These are phyloP conservation scores for Sicus ferrugineus DNA, from an alignment of 2,888 invertebrate genomes.

Conservation along the genomic window DNA sequence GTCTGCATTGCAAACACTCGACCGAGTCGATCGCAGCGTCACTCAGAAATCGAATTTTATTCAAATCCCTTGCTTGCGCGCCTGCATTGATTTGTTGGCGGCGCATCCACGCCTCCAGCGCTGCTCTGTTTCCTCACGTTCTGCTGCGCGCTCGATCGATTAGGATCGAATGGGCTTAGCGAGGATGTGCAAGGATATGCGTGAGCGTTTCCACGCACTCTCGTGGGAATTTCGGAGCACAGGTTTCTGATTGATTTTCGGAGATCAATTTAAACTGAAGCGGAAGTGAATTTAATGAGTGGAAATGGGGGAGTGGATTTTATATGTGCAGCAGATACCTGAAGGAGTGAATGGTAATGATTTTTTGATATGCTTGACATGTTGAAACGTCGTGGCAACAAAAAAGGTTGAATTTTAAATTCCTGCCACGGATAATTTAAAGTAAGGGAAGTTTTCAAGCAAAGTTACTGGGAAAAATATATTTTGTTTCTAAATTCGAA, in stretches of 20 bases:
- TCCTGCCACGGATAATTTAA: no score
- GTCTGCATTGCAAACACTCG: slow-evolving; percentile 13
- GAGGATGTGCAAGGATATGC: slow-evolving; percentile 28
- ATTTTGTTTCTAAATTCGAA: no score
- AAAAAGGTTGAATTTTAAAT: no score
- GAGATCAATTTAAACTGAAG: slow-evolving; percentile 7
- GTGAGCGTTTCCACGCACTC: neutral
- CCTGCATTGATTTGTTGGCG: neutral
- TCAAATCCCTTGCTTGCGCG: slow-evolving; percentile 17
- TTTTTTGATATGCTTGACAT: no score
- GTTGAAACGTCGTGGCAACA: no score
- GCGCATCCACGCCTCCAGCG: slow-evolving; percentile 28
- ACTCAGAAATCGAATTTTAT: slow-evolving; percentile 9
- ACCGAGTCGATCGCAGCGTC: neutral
- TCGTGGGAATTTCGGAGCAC: slow-evolving; percentile 14
- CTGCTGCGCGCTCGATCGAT: neutral
- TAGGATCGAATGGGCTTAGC: slow-evolving; percentile 4
- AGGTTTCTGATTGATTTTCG: slow-evolving; percentile 30
- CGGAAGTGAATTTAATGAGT: slow-evolving; percentile 20
- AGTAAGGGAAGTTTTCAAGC: no score
- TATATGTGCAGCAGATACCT: neutral
- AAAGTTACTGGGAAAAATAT: no score
- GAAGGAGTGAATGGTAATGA: no score
- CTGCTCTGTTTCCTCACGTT: slow-evolving; percentile 13
- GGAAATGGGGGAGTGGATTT: neutral